A percentile compares a stretch with the other conserved stretches of the same genome.
Evolutionary conservation across 2,797 vertebrate genomes (phyloP).

Genomic region (Hafferia zeledoni): DNA sequence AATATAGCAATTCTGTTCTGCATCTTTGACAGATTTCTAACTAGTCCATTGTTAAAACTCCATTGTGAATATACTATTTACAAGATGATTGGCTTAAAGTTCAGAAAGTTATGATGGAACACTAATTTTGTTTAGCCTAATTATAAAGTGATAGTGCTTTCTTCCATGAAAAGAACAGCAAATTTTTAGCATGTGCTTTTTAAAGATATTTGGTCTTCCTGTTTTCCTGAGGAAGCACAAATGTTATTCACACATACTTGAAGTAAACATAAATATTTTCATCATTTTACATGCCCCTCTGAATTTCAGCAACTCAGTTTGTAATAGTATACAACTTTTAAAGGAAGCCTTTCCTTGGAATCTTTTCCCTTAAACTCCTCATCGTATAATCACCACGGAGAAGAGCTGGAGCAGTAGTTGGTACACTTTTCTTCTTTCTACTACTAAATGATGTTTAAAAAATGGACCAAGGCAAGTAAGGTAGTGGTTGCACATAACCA

Average conservation of each 20-base stretch:
- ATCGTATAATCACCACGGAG: background rate
- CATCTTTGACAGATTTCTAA: background rate
- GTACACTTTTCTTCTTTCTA: background rate
- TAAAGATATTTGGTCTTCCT: background rate
- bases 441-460: background rate
- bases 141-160: background rate
- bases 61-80: background rate
- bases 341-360: background rate
- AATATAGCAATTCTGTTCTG: background rate
- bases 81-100: conserved; percentile 3
- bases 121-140: background rate
- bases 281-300: background rate
- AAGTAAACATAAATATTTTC: background rate
- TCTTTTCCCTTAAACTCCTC: background rate
- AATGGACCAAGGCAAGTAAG: background rate
- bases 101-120: conserved; percentile 33
- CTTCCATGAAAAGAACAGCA: background rate
- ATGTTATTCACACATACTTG: background rate
- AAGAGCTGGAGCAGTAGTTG: background rate
- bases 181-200: background rate
- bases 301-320: background rate
- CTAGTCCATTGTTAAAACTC: background rate
- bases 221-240: background rate
- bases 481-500: background rate
- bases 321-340: background rate